These are phyloP conservation scores for Cichlasoma orientale DNA, from an alignment of 2,797 vertebrate species.

Conservation along the genomic window DNA sequence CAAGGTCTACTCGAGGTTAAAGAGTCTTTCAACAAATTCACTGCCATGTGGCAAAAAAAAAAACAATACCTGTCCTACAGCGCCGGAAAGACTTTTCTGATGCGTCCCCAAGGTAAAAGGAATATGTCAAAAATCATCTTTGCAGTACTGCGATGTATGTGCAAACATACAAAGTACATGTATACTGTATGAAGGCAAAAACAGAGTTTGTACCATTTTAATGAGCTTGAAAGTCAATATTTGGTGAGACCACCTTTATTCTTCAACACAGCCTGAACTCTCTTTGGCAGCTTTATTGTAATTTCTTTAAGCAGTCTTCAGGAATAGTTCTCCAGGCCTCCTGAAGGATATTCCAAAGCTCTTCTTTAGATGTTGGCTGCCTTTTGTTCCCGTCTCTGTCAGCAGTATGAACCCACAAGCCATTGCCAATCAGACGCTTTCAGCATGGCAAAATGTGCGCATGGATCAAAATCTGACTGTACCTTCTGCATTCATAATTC, in stretches of 20 bases:
- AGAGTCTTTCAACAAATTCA: not conserved
- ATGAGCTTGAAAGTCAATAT: not conserved
- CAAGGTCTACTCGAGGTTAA: slow-evolving; percentile 7
- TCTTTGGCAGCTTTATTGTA: not conserved
- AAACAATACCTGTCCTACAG: not conserved
- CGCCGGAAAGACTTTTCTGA: not conserved
- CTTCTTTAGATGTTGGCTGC: not conserved
- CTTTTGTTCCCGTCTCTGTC: not conserved
- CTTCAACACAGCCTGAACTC: not conserved
- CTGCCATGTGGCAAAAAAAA: not conserved
- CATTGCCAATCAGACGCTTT: too few relatives aligned
- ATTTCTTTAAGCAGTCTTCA: not conserved
- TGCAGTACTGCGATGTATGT: not conserved
- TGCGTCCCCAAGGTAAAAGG: not conserved
- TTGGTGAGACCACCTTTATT: not conserved
- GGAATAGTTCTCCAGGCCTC: not conserved
- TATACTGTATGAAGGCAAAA: not conserved
- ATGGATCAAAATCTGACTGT: too few relatives aligned
- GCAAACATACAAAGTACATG: not conserved
- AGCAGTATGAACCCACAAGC: too few relatives aligned
- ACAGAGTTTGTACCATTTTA: not conserved
- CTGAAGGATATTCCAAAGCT: not conserved
- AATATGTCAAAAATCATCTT: not conserved
- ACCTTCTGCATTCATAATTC: too few relatives aligned
- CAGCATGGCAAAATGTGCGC: too few relatives aligned